These are phyloP conservation scores for Drosophila arizonae DNA, from an alignment of 1,140 invertebrate genomes.

Conservation along the genomic window DNA sequence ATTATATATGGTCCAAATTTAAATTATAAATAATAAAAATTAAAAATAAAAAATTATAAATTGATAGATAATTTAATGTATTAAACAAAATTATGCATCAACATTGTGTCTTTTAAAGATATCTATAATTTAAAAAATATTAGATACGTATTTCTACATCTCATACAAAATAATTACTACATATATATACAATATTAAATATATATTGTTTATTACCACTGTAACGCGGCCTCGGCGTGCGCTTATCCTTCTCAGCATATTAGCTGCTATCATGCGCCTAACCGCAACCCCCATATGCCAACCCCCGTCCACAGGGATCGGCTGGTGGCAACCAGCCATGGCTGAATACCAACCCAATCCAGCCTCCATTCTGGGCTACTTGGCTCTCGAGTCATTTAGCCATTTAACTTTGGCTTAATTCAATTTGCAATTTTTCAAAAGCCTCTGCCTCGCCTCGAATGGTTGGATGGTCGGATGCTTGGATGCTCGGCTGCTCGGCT, in stretches of 20 bases:
- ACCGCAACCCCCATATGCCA: conserved; percentile 62
- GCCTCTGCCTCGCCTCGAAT: conserved; percentile 52
- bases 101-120: too few relatives aligned
- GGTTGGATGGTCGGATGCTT: conserved; percentile 11
- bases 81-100: too few relatives aligned
- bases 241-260: conserved; percentile 76
- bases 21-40: too few relatives aligned
- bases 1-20: too few relatives aligned
- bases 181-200: too few relatives aligned
- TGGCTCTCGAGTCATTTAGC: conserved; percentile 80
- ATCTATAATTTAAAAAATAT: too few relatives aligned
- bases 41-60: too few relatives aligned
- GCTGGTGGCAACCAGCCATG: conserved; percentile 28
- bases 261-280: conserved; percentile 75
- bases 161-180: too few relatives aligned
- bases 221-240: conserved; percentile 31
- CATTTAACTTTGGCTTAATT: conserved; percentile 83
- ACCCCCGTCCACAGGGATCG: conserved; percentile 1
- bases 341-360: conserved; percentile 6
- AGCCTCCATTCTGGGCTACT: conserved; percentile 48
- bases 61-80: too few relatives aligned
- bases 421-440: conserved; percentile 83
- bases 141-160: too few relatives aligned
- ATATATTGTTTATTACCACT: conserved; percentile 27
- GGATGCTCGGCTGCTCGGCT: conserved; percentile 6